Percentiles rank a stretch among this genome's conserved stretches.
phyloP scores from a whole-genome alignment of 2,113 vertebrate genomes.

The Datnioides undecimradiatus region DNA sequence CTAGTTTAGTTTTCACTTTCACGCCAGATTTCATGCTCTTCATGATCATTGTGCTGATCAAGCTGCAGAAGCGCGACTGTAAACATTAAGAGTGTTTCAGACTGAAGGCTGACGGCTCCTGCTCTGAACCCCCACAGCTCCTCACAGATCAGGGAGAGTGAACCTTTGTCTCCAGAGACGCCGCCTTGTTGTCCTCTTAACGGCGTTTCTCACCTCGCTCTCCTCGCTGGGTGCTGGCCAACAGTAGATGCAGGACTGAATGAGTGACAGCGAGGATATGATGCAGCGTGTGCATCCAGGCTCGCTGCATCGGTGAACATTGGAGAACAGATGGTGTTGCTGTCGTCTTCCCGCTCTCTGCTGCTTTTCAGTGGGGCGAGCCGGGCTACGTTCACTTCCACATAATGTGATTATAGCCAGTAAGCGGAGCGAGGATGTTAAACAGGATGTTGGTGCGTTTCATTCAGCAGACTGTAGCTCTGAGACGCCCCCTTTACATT shows the following conservation, averaged over 20 bases:
- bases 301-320: background rate
- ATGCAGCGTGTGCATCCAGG: background rate
- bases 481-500: background rate
- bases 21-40: background rate
- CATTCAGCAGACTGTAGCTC: constrained; percentile 10
- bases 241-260: background rate
- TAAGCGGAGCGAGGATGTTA: constrained; percentile 1
- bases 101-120: too few species aligned
- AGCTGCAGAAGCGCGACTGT: too few species aligned
- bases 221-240: background rate
- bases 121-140: too few species aligned
- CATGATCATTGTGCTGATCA: too few species aligned
- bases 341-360: background rate
- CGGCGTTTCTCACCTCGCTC: background rate
- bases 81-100: too few species aligned
- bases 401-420: background rate
- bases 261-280: background rate
- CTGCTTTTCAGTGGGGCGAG: background rate
- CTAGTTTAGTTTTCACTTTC: background rate
- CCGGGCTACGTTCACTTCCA: background rate
- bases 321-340: background rate
- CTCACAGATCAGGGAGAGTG: background rate
- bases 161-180: background rate
- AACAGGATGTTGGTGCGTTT: fast-evolving
- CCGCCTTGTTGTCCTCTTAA: background rate